Conservation (phyloP, 2,113 vertebrate genomes). For the Edolisoma coerulescens region DNA sequence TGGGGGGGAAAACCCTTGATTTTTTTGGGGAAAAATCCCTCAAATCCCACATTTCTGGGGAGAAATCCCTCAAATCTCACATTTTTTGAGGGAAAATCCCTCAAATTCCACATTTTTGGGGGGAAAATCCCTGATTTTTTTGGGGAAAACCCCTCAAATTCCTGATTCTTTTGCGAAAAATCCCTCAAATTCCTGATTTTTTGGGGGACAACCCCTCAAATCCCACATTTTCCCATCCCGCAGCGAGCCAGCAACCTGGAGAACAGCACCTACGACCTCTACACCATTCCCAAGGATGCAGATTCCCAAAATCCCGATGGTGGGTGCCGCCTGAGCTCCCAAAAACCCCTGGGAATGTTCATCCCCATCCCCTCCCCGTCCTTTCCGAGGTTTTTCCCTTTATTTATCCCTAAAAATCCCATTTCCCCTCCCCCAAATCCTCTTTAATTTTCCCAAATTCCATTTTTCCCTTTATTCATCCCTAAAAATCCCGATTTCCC, state of each 20-base stretch:
- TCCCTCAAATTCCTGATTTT: not conserved
- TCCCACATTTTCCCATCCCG: rapidly evolving
- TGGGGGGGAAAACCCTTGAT: too few relatives aligned
- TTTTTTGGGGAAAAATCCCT: not conserved
- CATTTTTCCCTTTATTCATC: too few relatives aligned
- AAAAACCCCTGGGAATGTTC: not conserved
- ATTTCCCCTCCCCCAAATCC: not conserved
- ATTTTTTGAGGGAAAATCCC: not conserved
- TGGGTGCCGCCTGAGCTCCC: slow-evolving; percentile 1
- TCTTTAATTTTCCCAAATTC: too few relatives aligned
- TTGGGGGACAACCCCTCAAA: not conserved
- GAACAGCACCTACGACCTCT: slow-evolving; percentile 97
- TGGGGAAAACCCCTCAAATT: too few relatives aligned
- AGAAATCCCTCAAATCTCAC: too few relatives aligned
- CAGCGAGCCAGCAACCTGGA: slow-evolving; percentile 96
- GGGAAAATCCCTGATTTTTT: not conserved
- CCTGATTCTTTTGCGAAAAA: not conserved
- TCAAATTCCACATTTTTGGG: not conserved
- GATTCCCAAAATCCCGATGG: slow-evolving; percentile 97
- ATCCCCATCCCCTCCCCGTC: too few relatives aligned
- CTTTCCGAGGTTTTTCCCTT: too few relatives aligned
- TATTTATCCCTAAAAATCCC: not conserved
- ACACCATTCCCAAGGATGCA: slow-evolving; percentile 93
- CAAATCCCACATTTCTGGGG: too few relatives aligned
- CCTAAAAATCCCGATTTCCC: rapidly evolving